These are phyloP conservation scores for Formica selysi DNA, from an alignment of 1,140 invertebrate genomes.

Conservation along the genomic window DNA sequence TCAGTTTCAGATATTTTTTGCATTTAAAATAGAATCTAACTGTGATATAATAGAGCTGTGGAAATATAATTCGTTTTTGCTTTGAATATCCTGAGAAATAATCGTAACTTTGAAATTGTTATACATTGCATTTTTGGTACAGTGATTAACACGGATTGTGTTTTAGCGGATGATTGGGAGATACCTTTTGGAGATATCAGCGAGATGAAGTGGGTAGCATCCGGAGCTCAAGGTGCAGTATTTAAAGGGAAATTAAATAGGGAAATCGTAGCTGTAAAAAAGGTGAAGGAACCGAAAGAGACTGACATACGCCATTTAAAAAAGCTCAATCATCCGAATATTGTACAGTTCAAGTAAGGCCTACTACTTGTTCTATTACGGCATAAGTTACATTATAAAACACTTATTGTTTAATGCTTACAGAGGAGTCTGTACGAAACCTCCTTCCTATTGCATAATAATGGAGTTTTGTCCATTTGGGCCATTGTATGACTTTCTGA, in stretches of 20 bases:
- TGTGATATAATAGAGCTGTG: not conserved
- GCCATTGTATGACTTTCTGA: slow-evolving; percentile 96
- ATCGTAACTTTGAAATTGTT: slow-evolving; percentile 28
- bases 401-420: slow-evolving; percentile 71
- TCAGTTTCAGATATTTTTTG: not conserved
- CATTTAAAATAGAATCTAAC: slow-evolving; percentile 10
- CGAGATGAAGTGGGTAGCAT: slow-evolving; percentile 96
- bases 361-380: not conserved
- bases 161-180: slow-evolving; percentile 94
- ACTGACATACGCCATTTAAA: slow-evolving; percentile 97
- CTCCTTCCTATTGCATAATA: slow-evolving; percentile 97
- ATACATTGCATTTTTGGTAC: not conserved
- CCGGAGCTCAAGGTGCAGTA: slow-evolving; percentile 98
- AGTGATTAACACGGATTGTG: not conserved
- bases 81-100: slow-evolving; percentile 9
- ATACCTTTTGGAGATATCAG: slow-evolving; percentile 97
- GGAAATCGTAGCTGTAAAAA: slow-evolving; percentile 97
- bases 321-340: slow-evolving; percentile 98
- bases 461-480: slow-evolving; percentile 99
- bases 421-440: slow-evolving; percentile 96
- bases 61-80: not conserved
- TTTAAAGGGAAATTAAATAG: slow-evolving; percentile 95
- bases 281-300: slow-evolving; percentile 96
- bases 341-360: slow-evolving; percentile 96
- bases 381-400: slow-evolving; percentile 13